phyloP scores from a whole-genome alignment of 2,797 vertebrate species.

The Rhynchonycteris naso region DNA sequence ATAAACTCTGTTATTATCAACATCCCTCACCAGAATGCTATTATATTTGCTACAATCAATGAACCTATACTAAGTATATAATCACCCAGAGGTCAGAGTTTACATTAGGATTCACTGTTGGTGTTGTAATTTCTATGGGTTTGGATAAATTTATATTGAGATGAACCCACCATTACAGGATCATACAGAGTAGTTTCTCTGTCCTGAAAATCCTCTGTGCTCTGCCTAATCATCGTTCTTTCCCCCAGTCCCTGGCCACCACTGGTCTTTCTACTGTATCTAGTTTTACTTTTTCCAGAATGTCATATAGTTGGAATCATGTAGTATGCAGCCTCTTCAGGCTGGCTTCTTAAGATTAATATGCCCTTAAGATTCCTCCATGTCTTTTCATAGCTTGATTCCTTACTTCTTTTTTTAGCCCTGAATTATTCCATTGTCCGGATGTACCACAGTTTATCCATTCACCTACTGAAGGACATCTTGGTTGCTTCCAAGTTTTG shows the following conservation, averaged over 20 bases:
- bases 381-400: neutral
- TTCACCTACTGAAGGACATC: neutral
- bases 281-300: neutral
- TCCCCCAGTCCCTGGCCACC: neutral
- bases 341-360: neutral
- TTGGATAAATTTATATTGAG: neutral
- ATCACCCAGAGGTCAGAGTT: neutral
- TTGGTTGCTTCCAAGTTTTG: neutral
- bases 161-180: neutral
- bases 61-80: neutral
- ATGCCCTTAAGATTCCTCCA: neutral
- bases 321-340: neutral
- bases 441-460: neutral
- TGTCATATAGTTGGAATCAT: neutral
- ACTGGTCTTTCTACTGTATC: neutral
- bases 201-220: neutral
- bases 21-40: neutral
- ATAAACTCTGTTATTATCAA: neutral
- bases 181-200: neutral
- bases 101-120: neutral
- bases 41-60: neutral
- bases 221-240: neutral
- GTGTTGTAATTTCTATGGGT: neutral
- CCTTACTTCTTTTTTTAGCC: neutral
- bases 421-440: neutral